Percentiles rank a stretch among this genome's conserved stretches.
phyloP scores from a whole-genome alignment of 2,888 invertebrate species.

The Terebella lapidaria region DNA sequence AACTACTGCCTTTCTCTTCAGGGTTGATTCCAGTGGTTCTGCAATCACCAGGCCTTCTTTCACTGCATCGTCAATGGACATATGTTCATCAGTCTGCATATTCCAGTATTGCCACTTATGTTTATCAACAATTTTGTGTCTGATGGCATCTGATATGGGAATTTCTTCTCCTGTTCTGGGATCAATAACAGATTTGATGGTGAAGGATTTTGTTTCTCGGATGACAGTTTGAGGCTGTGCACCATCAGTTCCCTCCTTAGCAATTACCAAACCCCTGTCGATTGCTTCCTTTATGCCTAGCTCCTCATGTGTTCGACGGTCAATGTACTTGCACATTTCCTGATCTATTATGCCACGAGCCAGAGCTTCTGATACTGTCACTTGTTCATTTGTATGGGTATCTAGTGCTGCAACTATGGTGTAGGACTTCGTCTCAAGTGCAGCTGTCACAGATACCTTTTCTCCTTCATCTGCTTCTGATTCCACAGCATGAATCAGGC shows the following conservation, averaged over 20 bases:
- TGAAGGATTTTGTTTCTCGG: conserved; percentile 28
- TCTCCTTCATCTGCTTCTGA: conserved; percentile 48
- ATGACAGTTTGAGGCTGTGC: conserved; percentile 5
- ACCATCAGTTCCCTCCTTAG: conserved; percentile 8
- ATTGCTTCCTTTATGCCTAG: conserved; percentile 78
- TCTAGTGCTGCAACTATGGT: conserved; percentile 67
- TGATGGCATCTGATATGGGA: conserved; percentile 73
- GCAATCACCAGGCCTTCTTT: conserved; percentile 67
- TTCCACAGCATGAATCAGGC: conserved; percentile 75
- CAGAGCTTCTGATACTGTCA: conserved; percentile 65
- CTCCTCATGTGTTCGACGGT: conserved; percentile 56
- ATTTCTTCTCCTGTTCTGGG: conserved; percentile 72
- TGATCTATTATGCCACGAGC: conserved; percentile 68
- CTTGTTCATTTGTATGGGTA: conserved; percentile 78
- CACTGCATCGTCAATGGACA: conserved; percentile 79
- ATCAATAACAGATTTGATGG: conserved; percentile 62
- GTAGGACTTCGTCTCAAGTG: conserved; percentile 69
- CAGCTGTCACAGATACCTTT: conserved; percentile 58
- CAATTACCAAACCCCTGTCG: conserved; percentile 66
- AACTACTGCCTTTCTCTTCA: conserved; percentile 19
- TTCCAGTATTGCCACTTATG: conserved; percentile 59
- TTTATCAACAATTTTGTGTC: conserved; percentile 83
- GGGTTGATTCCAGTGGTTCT: conserved; percentile 26
- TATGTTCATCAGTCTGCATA: conserved; percentile 71
- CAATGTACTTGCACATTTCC: conserved; percentile 58